Conservation (phyloP, 2,888 invertebrate genomes). For the Cartodere bifasciata region DNA sequence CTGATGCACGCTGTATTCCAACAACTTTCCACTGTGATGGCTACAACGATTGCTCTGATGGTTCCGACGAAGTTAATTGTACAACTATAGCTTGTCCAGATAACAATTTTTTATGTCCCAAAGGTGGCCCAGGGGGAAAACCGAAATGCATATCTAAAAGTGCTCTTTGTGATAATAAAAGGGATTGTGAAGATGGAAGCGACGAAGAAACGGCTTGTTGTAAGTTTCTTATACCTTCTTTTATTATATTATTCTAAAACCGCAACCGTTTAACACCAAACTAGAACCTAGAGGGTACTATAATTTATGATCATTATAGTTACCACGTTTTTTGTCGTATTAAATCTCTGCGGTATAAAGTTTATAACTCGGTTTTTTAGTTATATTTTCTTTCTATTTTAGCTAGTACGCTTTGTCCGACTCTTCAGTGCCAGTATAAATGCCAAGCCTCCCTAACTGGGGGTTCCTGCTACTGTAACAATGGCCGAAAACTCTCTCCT, state of each 20-base stretch:
- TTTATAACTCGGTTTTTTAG: background rate
- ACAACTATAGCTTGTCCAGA: conserved; percentile 78
- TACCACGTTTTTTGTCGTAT: no score
- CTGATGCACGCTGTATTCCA: conserved; percentile 88
- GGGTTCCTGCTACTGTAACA: conserved; percentile 80
- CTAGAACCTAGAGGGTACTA: no score
- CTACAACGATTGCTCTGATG: conserved; percentile 83
- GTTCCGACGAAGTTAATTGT: conserved; percentile 80
- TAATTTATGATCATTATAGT: no score
- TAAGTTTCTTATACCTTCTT: no score
- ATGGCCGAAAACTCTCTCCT: conserved; percentile 69
- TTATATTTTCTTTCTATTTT: conserved; percentile 19
- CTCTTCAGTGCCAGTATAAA: conserved; percentile 78
- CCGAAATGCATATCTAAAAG: conserved; percentile 81
- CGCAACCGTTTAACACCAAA: no score
- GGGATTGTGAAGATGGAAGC: conserved; percentile 82
- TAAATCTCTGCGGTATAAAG: no score
- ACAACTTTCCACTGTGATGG: conserved; percentile 74
- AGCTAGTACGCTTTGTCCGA: conserved; percentile 73
- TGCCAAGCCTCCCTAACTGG: conserved; percentile 85
- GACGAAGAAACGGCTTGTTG: conserved; percentile 85
- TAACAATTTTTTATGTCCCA: conserved; percentile 82
- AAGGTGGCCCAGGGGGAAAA: conserved; percentile 54
- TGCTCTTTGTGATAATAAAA: conserved; percentile 81
- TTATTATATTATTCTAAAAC: no score